A percentile compares a stretch with the other conserved stretches of the same genome.
Conservation (phyloP, 2,888 invertebrate species). For the Drosophila atroscutellata region DNA sequence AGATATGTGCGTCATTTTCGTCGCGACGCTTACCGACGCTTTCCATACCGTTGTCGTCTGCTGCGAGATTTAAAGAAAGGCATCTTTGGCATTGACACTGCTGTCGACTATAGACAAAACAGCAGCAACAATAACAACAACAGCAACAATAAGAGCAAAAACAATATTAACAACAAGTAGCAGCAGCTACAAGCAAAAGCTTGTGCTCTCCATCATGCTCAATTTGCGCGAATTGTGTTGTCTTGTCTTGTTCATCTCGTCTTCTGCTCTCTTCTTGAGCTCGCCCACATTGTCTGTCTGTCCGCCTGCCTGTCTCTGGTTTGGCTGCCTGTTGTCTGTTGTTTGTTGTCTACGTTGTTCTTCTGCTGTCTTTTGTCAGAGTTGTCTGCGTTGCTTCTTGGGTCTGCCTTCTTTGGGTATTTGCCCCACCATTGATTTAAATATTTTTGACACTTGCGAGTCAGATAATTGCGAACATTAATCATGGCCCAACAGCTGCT, state of each 20-base stretch:
- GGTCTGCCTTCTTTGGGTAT: constrained; percentile 27
- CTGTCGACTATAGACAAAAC: constrained; percentile 44
- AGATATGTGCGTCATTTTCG: constrained; percentile 49
- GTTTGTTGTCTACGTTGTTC: constrained; percentile 25
- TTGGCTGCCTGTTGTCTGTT: constrained; percentile 42
- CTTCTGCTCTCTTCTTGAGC: constrained; percentile 7
- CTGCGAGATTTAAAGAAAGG: constrained; percentile 56
- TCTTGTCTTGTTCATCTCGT: constrained; percentile 65
- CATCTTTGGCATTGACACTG: constrained; percentile 75
- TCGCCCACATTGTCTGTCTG: constrained; percentile 19
- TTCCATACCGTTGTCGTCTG: constrained; percentile 24
- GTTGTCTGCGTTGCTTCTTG: constrained; percentile 45
- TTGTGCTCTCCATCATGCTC: constrained; percentile 77
- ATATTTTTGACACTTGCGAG: constrained; percentile 78
- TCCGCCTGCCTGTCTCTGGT: constrained; percentile 40
- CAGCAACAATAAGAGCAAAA: constrained; percentile 14
- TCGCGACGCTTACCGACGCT: constrained; percentile 52
- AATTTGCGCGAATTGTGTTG: constrained; percentile 78
- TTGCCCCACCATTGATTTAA: constrained; percentile 73
- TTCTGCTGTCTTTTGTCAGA: constrained; percentile 50
- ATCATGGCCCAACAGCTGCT: constrained; percentile 70
- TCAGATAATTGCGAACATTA: constrained; percentile 78
- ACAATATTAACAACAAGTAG: constrained; percentile 20
- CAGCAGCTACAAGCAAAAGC: constrained; percentile 28
- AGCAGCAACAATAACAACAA: constrained; percentile 24